These are phyloP conservation scores for Clarias laeviceps DNA, from an alignment of 2,797 vertebrate genomes.

Conservation along the genomic window DNA sequence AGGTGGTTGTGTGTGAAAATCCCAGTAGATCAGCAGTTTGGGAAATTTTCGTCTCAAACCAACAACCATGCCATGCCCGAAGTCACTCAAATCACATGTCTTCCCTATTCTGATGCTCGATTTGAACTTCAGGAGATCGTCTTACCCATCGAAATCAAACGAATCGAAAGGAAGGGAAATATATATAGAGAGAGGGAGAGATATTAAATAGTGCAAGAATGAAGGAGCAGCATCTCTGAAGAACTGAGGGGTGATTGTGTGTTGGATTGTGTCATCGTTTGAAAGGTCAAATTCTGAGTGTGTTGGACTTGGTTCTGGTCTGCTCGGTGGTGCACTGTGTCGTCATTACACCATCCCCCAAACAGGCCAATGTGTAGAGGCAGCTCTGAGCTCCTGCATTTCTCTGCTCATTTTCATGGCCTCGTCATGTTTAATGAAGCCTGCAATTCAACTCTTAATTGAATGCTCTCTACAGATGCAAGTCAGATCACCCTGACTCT, in stretches of 20 bases:
- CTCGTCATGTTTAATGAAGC: slow-evolving; percentile 87
- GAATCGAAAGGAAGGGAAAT: neutral
- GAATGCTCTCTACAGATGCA: slow-evolving; percentile 79
- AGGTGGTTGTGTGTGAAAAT: too few relatives aligned
- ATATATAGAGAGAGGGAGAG: neutral
- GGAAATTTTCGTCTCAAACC: too few relatives aligned
- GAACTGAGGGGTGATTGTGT: neutral
- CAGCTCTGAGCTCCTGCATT: neutral
- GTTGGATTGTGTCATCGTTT: neutral
- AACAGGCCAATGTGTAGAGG: neutral
- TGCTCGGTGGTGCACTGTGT: neutral
- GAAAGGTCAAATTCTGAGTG: neutral
- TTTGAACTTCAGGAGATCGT: too few relatives aligned
- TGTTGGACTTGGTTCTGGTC: neutral
- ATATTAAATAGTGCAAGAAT: neutral
- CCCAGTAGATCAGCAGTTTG: too few relatives aligned
- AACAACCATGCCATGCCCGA: too few relatives aligned
- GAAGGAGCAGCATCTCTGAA: neutral
- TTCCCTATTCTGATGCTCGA: too few relatives aligned
- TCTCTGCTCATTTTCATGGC: slow-evolving; percentile 78
- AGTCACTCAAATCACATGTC: too few relatives aligned
- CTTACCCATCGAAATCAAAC: too few relatives aligned
- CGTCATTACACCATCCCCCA: neutral
- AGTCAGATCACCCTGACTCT: slow-evolving; percentile 47
- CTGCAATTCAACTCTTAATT: slow-evolving; percentile 86